These are phyloP conservation scores for Hyposoter didymator DNA, from an alignment of 2,888 invertebrate genomes.

Conservation along the genomic window DNA sequence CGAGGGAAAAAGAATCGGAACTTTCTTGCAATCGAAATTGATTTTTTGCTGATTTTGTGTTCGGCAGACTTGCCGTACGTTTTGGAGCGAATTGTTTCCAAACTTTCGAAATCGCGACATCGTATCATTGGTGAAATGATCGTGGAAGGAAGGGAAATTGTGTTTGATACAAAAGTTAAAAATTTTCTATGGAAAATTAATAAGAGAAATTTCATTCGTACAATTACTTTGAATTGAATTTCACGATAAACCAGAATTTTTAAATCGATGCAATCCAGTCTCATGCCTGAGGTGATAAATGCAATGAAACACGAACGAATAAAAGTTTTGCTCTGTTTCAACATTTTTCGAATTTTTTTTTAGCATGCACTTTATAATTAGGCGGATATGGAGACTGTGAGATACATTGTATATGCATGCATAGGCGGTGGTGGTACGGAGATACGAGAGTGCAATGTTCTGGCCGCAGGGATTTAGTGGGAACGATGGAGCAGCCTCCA, in stretches of 20 bases:
- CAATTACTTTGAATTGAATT: background rate
- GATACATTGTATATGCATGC: slow-evolving; percentile 11
- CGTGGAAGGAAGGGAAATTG: no score
- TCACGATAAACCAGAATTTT: background rate
- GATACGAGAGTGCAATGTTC: slow-evolving; percentile 46
- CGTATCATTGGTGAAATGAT: no score
- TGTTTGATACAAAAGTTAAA: no score
- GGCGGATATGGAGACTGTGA: background rate
- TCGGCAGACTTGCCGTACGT: background rate
- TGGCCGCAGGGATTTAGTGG: slow-evolving; percentile 53
- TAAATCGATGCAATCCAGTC: background rate
- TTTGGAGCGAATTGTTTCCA: background rate
- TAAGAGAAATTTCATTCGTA: background rate
- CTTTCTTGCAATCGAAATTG: background rate
- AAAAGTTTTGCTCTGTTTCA: background rate
- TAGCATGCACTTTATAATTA: background rate
- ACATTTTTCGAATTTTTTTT: background rate
- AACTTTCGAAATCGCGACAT: no score
- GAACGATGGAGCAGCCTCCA: slow-evolving; percentile 42
- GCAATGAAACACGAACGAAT: background rate
- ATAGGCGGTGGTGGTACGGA: slow-evolving; percentile 18
- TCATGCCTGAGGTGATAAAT: background rate
- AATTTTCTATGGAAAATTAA: no score
- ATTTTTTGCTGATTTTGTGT: background rate
- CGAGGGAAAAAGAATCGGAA: background rate